Conservation (phyloP, 2,797 vertebrate genomes). For the Sebastes vulpes region DNA sequence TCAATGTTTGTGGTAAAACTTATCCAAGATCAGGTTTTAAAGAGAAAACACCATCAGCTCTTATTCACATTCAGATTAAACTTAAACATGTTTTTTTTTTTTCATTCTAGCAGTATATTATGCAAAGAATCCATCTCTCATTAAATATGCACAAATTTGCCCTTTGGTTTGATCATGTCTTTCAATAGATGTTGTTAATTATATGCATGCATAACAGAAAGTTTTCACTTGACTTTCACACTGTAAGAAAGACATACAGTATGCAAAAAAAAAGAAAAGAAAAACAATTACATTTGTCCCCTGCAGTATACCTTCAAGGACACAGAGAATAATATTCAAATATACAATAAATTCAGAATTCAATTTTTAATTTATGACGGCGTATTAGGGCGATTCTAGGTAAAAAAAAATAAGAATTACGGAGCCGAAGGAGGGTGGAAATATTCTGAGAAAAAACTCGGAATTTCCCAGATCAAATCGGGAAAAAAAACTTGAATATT, state of each 20-base stretch:
- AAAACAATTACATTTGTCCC: not conserved
- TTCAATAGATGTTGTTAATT: conserved; percentile 13
- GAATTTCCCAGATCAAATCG: no score
- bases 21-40: not conserved
- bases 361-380: not conserved
- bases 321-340: not conserved
- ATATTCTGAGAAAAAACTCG: no score
- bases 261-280: not conserved
- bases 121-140: conserved; percentile 15
- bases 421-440: not conserved
- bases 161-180: conserved; percentile 28
- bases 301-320: conserved; percentile 13
- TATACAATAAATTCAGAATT: not conserved
- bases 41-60: not conserved
- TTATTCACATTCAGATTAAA: conserved; percentile 5
- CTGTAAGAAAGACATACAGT: conserved; percentile 16
- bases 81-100: not conserved
- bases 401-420: not conserved
- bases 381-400: not conserved
- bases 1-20: not conserved
- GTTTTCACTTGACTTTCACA: conserved; percentile 55
- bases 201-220: conserved; percentile 8
- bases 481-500: no score
- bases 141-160: conserved; percentile 35
- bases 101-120: not conserved